Conservation (phyloP, 2,797 vertebrate genomes). For the Bufotes viridis region DNA sequence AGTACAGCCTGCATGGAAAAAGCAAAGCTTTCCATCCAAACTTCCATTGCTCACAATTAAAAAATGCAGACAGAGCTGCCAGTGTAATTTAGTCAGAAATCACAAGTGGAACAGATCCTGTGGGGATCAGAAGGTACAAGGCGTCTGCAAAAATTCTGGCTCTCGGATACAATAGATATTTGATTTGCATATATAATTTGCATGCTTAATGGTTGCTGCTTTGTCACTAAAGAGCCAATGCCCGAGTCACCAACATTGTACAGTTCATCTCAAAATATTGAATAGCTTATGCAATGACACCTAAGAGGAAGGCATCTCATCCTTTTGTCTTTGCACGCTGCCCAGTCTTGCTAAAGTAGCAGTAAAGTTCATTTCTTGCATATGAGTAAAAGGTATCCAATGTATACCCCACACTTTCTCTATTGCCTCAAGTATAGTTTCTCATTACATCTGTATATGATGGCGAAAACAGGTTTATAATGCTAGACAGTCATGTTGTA, state of each 20-base stretch:
- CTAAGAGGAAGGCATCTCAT: not conserved
- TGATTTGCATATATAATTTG: slow-evolving; percentile 43
- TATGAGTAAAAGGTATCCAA: too few relatives aligned
- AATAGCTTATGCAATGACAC: not conserved
- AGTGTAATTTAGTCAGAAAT: slow-evolving; percentile 57
- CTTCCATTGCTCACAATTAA: slow-evolving; percentile 55
- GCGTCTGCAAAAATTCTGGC: slow-evolving; percentile 8
- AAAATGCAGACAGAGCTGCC: slow-evolving; percentile 47
- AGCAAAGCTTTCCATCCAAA: slow-evolving; percentile 26
- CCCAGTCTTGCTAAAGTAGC: not conserved
- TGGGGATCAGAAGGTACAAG: slow-evolving; percentile 27
- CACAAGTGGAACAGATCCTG: slow-evolving; percentile 46
- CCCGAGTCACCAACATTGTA: not conserved
- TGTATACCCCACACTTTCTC: too few relatives aligned
- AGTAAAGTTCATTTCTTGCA: not conserved
- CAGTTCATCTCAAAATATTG: not conserved
- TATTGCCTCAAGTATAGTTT: too few relatives aligned
- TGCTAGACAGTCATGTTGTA: not conserved
- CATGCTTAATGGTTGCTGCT: slow-evolving; percentile 20
- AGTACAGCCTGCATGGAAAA: slow-evolving; percentile 12
- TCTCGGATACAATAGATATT: slow-evolving; percentile 32
- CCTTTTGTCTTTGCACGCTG: not conserved
- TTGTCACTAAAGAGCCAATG: slow-evolving; percentile 4
- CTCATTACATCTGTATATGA: too few relatives aligned
- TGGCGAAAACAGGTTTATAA: not conserved